Evolutionary conservation across 2,888 invertebrate genomes (phyloP).

Genomic region (Caenorhabditis sp.): DNA sequence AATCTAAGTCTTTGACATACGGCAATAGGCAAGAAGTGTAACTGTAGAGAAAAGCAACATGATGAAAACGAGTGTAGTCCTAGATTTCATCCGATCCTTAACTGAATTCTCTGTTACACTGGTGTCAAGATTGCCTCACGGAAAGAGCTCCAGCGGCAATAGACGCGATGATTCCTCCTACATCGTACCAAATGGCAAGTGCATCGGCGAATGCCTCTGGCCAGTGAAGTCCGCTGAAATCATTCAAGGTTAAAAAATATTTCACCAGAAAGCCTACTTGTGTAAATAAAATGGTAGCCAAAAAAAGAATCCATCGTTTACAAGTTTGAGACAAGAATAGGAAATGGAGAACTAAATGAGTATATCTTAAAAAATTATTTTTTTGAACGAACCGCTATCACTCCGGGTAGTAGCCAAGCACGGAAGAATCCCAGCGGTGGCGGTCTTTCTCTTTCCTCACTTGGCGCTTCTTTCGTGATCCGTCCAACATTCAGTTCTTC

Average conservation of each 20-base stretch:
- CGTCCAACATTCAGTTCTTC: conserved; percentile 6
- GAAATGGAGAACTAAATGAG: conserved; percentile 80
- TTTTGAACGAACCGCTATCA: conserved; percentile 58
- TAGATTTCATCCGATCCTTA: conserved; percentile 55
- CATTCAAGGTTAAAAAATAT: background rate
- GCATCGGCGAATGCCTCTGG: conserved; percentile 75
- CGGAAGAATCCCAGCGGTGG: conserved; percentile 59
- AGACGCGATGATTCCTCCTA: conserved; percentile 80
- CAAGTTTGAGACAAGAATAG: conserved; percentile 81
- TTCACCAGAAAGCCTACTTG: conserved; percentile 11
- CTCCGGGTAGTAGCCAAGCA: conserved; percentile 67
- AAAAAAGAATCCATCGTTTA: conserved; percentile 81
- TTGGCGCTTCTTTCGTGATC: background rate
- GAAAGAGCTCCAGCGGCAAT: conserved; percentile 66
- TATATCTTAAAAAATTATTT: background rate
- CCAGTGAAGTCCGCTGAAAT: conserved; percentile 53
- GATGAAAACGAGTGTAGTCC: conserved; percentile 63
- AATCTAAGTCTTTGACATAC: conserved; percentile 20
- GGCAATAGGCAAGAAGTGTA: conserved; percentile 47
- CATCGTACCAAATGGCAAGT: conserved; percentile 81
- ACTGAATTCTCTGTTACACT: background rate
- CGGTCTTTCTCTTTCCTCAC: conserved; percentile 37
- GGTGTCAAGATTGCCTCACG: background rate
- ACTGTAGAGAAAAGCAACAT: conserved; percentile 61
- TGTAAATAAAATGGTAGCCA: conserved; percentile 81